Conservation (phyloP, 2,797 vertebrate species). For the Dryobates pubescens region DNA sequence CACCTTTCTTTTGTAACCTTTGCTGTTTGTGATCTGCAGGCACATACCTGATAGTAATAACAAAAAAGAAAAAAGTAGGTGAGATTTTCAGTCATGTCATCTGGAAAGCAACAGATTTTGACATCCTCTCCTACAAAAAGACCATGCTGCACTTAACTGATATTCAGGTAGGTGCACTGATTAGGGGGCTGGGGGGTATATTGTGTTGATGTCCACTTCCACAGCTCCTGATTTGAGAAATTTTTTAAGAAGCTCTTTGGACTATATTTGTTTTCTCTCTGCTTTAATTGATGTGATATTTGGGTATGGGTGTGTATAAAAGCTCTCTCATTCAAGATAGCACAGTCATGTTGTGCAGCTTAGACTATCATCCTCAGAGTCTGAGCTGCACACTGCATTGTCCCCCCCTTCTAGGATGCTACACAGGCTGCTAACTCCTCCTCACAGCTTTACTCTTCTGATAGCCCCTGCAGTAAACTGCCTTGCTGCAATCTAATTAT, state of each 20-base stretch:
- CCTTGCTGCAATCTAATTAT: neutral
- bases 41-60: slow-evolving; percentile 93
- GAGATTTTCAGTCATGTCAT: slow-evolving; percentile 90
- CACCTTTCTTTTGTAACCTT: neutral
- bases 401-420: neutral
- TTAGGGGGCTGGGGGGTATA: neutral
- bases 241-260: neutral
- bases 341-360: neutral
- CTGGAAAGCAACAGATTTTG: slow-evolving; percentile 94
- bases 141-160: slow-evolving; percentile 96
- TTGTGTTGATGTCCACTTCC: neutral
- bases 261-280: neutral
- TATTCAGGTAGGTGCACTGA: slow-evolving; percentile 83
- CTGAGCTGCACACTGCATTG: neutral
- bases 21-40: slow-evolving; percentile 77
- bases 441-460: neutral
- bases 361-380: neutral
- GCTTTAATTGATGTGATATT: neutral
- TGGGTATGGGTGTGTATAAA: neutral
- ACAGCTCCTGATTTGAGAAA: neutral
- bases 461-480: neutral
- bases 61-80: slow-evolving; percentile 94
- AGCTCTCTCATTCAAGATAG: neutral
- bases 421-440: neutral
- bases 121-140: slow-evolving; percentile 95